Percentiles rank a stretch among this genome's conserved stretches.
Evolutionary conservation across 1,140 invertebrate species (phyloP).

Genomic region (Trichonephila inaurata): DNA sequence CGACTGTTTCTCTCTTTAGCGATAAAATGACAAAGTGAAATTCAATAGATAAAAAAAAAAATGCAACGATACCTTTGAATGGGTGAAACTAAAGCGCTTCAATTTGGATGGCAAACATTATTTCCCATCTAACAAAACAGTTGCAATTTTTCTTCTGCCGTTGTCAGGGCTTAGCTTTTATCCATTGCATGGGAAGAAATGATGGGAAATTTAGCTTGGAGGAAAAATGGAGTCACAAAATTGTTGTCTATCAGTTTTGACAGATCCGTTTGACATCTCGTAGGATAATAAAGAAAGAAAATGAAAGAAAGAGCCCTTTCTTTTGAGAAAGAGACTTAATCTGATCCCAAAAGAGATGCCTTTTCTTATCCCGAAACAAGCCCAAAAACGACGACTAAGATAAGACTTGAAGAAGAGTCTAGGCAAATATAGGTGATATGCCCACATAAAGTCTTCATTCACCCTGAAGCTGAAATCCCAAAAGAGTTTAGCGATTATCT

Average conservation of each 20-base stretch:
- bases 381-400: conserved; percentile 40
- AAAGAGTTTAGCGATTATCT: conserved; percentile 45
- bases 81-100: conserved; percentile 20
- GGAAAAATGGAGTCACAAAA: conserved; percentile 24
- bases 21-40: conserved; percentile 47
- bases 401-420: conserved; percentile 38
- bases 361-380: conserved; percentile 58
- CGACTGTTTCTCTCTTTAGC: conserved; percentile 19
- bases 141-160: neutral
- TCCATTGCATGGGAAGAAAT: conserved; percentile 21
- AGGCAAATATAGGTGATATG: conserved; percentile 49
- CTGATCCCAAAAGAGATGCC: conserved; percentile 57
- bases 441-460: neutral
- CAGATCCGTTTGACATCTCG: conserved; percentile 56
- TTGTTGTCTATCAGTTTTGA: conserved; percentile 59
- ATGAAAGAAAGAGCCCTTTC: neutral
- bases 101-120: conserved; percentile 48
- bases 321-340: conserved; percentile 55
- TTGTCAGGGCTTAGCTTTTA: neutral
- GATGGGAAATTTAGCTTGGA: conserved; percentile 8
- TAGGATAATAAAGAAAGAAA: conserved; percentile 36
- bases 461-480: neutral
- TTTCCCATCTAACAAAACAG: conserved; percentile 44
- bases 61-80: neutral
- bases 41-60: neutral